Base-by-base conservation (phyloP, 1,140 invertebrate species). In the Phortica variegata region DNA sequence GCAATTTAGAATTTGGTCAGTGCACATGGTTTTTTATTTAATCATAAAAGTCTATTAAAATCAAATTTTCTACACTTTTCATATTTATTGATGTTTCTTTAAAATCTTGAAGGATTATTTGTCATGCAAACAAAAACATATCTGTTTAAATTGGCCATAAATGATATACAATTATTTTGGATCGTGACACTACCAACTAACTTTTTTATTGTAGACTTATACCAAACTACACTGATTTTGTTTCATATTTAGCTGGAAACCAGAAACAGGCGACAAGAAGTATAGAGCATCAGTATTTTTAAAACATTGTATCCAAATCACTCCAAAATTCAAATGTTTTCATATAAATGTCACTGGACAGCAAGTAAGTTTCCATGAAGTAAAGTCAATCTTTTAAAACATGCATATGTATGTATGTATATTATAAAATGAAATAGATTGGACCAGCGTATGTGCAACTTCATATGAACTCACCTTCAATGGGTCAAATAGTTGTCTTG, bases 361-460 rank as follows among this genome's bases (percentile, higher is more conserved):
- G 37, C 73, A 75, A 53, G 72, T 73, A 47, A 33, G 12, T 34
- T 38, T 16, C n/a, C 12, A 29, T 9, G 7, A 12, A 33, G 17
- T n/a, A 34, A 3, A 3, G 18, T 36, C 3, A 19, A 20, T 4
- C 20, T 18, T 32, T 13, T 6, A 2, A 9, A 4, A 15, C 20
- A 40, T 42, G 18, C 13, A 9, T 42, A 17, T n/a, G 18, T 33
- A 21, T 42, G 68, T 81, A 19, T 65, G 9, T 47, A 12, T 33
- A 33, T 17, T 33, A 29, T 10, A 32, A 21, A 40, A 29, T 33
- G 17, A 13, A 41, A 12, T 77, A 93, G 85, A 85, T 90, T 39
- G 91, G 91, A 0, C 91, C 91, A 1, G 86, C 84, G 2, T 85
- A 88, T 46, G 91, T 95, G 0, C 83, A 88, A 34, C 69, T 93